Evolutionary conservation across 2,888 invertebrate genomes (phyloP).

Genomic region (Drymonia ruficornis): DNA sequence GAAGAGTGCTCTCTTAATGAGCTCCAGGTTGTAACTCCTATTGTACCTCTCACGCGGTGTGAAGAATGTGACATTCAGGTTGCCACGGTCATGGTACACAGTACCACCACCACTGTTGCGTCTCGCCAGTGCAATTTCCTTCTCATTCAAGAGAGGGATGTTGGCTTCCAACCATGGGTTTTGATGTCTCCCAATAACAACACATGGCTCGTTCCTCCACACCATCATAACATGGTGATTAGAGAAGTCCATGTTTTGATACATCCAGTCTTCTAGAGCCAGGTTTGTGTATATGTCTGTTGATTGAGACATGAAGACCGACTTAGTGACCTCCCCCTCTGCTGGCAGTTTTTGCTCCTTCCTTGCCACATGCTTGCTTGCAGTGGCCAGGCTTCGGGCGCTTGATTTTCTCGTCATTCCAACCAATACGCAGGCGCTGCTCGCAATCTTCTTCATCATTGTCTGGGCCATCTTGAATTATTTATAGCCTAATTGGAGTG

Average conservation of each 20-base stretch:
- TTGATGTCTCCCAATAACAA: slow-evolving; percentile 98
- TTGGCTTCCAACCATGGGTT: slow-evolving; percentile 98
- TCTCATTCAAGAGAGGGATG: slow-evolving; percentile 86
- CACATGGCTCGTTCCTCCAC: slow-evolving; percentile 97
- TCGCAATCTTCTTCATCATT: slow-evolving; percentile 73
- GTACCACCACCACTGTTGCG: slow-evolving; percentile 98
- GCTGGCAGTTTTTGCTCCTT: slow-evolving; percentile 59
- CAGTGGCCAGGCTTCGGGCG: slow-evolving; percentile 60
- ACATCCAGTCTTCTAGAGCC: slow-evolving; percentile 98
- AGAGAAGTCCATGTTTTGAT: slow-evolving; percentile 92
- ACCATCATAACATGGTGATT: slow-evolving; percentile 94
- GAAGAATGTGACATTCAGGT: slow-evolving; percentile 97
- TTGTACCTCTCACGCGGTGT: slow-evolving; percentile 93
- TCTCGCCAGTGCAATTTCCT: slow-evolving; percentile 91
- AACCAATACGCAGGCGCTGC: slow-evolving; percentile 67
- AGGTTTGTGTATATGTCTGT: slow-evolving; percentile 96
- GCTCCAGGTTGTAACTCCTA: slow-evolving; percentile 93
- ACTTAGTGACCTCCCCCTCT: slow-evolving; percentile 88
- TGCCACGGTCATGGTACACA: slow-evolving; percentile 98
- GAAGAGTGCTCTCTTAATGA: slow-evolving; percentile 93
- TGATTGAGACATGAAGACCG: slow-evolving; percentile 96
- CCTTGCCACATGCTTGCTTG: slow-evolving; percentile 53
- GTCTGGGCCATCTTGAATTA: slow-evolving; percentile 73
- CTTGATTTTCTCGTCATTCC: slow-evolving; percentile 71
- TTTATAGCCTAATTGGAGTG: slow-evolving; percentile 32